Percentiles rank a stretch among this genome's conserved stretches.
phyloP scores from a whole-genome alignment of 2,888 invertebrate genomes.

The Pandemis cinnamomeana region DNA sequence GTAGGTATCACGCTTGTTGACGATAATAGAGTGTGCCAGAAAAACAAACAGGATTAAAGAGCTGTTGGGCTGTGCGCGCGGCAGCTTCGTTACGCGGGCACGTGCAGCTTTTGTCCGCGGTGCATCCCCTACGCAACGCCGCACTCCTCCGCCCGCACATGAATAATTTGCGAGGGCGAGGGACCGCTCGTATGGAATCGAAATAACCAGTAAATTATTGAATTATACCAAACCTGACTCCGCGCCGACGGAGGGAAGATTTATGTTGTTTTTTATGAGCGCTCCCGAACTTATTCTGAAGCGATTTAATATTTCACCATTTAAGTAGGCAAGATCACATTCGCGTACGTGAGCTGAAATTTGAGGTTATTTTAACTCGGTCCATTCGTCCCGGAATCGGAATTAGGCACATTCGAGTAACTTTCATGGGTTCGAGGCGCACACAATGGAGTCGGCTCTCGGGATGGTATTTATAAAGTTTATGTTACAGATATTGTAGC shows the following conservation, averaged over 20 bases:
- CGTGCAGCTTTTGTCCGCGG: slow-evolving; percentile 77
- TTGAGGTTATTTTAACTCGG: slow-evolving; percentile 26
- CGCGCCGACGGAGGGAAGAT: slow-evolving; percentile 47
- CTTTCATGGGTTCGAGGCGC: slow-evolving; percentile 25
- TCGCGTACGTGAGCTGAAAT: slow-evolving; percentile 35
- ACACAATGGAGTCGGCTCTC: slow-evolving; percentile 25
- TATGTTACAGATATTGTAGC: slow-evolving; percentile 26
- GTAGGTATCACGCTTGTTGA: slow-evolving; percentile 31
- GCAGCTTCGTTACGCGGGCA: slow-evolving; percentile 72
- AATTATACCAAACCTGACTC: slow-evolving; percentile 73
- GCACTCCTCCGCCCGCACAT: slow-evolving; percentile 72
- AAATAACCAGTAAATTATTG: slow-evolving; percentile 80
- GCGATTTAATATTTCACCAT: slow-evolving; percentile 39
- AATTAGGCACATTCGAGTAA: slow-evolving; percentile 25
- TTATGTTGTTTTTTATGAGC: slow-evolving; percentile 41
- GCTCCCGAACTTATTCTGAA: slow-evolving; percentile 30
- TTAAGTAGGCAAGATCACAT: slow-evolving; percentile 38
- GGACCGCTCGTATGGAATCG: slow-evolving; percentile 63
- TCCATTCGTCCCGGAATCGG: slow-evolving; percentile 12
- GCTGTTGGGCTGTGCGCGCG: slow-evolving; percentile 45
- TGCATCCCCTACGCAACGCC: slow-evolving; percentile 60
- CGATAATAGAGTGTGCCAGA: slow-evolving; percentile 46
- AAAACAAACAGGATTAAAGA: slow-evolving; percentile 64
- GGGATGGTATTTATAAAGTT: slow-evolving; percentile 36
- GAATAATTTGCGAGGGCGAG: slow-evolving; percentile 75